These are phyloP conservation scores for Pollenia labialis DNA, from an alignment of 2,888 invertebrate genomes.

Conservation along the genomic window DNA sequence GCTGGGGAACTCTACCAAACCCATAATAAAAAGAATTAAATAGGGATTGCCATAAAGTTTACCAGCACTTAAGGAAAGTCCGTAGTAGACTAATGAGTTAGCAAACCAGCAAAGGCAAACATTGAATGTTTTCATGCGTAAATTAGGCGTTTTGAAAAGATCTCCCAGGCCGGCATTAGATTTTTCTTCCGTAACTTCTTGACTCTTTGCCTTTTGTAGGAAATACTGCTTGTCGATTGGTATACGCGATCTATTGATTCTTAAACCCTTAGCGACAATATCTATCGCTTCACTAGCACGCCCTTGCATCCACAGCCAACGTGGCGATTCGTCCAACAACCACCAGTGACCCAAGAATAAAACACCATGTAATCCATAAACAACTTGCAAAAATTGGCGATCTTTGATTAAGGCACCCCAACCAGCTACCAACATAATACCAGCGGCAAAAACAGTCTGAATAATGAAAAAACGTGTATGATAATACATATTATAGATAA, in stretches of 20 bases:
- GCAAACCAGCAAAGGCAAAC: conserved; percentile 94
- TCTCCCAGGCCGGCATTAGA: conserved; percentile 87
- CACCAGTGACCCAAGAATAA: conserved; percentile 92
- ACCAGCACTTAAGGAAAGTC: conserved; percentile 91
- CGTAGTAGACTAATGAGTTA: conserved; percentile 94
- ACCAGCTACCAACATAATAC: conserved; percentile 92
- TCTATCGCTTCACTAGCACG: conserved; percentile 89
- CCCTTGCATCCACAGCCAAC: conserved; percentile 95
- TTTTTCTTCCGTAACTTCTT: conserved; percentile 81
- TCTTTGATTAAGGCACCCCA: conserved; percentile 92
- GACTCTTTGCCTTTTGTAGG: conserved; percentile 86
- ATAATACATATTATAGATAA: background rate
- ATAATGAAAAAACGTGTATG: background rate
- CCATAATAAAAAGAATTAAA: conserved; percentile 90
- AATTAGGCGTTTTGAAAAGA: conserved; percentile 91
- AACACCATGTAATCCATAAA: conserved; percentile 91
- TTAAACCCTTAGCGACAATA: conserved; percentile 91
- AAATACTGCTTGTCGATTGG: conserved; percentile 88
- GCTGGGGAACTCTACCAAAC: conserved; percentile 92
- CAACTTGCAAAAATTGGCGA: conserved; percentile 89
- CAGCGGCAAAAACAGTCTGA: conserved; percentile 91
- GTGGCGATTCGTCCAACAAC: conserved; percentile 94
- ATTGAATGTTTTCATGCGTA: conserved; percentile 91
- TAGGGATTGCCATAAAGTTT: conserved; percentile 92
- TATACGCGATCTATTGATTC: conserved; percentile 88